Percentiles rank a stretch among this genome's conserved stretches.
These are phyloP conservation scores for Sebastolobus altivelis DNA, from an alignment of 2,797 vertebrate species.

Conservation along the genomic window DNA sequence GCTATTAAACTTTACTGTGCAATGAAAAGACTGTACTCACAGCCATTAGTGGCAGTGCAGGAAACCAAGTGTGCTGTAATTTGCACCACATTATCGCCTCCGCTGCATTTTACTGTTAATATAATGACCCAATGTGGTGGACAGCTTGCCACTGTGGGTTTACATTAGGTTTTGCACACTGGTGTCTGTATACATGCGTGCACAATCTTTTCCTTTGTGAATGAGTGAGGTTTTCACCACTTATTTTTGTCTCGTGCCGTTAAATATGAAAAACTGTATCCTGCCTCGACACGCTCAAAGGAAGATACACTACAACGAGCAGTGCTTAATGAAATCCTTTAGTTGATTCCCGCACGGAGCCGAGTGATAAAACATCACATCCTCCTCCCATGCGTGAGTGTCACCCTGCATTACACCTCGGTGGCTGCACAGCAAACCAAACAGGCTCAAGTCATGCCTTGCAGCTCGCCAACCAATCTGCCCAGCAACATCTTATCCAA, in stretches of 20 bases:
- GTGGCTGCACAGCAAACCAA: constrained; percentile 53
- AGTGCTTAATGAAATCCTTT: constrained; percentile 30
- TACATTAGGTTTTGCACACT: constrained; percentile 15
- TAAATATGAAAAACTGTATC: constrained; percentile 23
- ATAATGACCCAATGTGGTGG: constrained; percentile 60
- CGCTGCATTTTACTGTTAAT: constrained; percentile 59
- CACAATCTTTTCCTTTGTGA: constrained; percentile 12
- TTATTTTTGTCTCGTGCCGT: background rate
- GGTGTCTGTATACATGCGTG: background rate
- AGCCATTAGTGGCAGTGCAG: constrained; percentile 67
- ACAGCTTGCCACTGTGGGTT: constrained; percentile 27
- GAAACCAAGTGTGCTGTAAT: constrained; percentile 70
- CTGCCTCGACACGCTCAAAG: constrained; percentile 1
- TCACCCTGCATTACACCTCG: constrained; percentile 57
- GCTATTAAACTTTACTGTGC: constrained; percentile 81
- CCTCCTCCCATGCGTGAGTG: constrained; percentile 46
- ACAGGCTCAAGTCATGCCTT: constrained; percentile 47
- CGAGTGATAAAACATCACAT: constrained; percentile 47
- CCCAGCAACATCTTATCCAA: constrained; percentile 73
- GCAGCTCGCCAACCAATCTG: constrained; percentile 63
- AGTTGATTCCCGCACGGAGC: constrained; percentile 11
- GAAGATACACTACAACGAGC: background rate
- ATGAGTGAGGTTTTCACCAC: background rate
- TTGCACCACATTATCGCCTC: constrained; percentile 70
- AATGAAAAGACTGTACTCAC: constrained; percentile 70